Evolutionary conservation across 1,140 invertebrate species (phyloP), one percentile per base, ranked within the genome.

Genomic region (Psix sp.): DNA sequence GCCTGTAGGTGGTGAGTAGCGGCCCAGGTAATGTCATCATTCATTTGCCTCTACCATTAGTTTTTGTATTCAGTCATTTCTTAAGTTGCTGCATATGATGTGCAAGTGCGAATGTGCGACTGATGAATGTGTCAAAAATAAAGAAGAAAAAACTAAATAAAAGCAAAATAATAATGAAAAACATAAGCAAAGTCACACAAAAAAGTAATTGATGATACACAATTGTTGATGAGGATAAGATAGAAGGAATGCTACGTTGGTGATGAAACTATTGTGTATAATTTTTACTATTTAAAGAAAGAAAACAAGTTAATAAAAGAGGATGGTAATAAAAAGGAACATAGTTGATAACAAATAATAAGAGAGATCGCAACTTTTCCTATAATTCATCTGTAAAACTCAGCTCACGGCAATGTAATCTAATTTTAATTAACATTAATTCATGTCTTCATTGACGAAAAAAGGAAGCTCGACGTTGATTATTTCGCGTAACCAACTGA

Each of bases 1-100:
- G 87, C 90, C 90, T 88, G 90, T 91, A 88, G 90, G 90, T 89
- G 89, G 90, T 89, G 89, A 91, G 88, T 91, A 90, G 86, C 87
- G 82, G 81, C 81, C 84, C 87, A 90, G 88, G 88, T 89, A 89
- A 89, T 88, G 82, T 86, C 85, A 84, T 68, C 80, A 80, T 70
- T 80, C 76, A 80, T 78, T 80, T 82, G 71, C 79, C 78, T 82
- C 77, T 81, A 80, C 73, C 74, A 79, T 82, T 79, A 81, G 60
- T 75, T 75, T 75, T 70, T 68, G 56, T 72, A 76, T 59, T 70
- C 74, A 71, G 67, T 76, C 66, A 76, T 67, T 76, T 71, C 49
- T 65, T 70, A 75, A 68, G 72, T 75, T 74, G 62, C 63, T 74
- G 63, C 56, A 74, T 62, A 60, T 56, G 59, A 67, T 60, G 73